These are phyloP conservation scores for Sapayoa aenigma DNA, from an alignment of 2,113 vertebrate genomes.

Conservation along the genomic window DNA sequence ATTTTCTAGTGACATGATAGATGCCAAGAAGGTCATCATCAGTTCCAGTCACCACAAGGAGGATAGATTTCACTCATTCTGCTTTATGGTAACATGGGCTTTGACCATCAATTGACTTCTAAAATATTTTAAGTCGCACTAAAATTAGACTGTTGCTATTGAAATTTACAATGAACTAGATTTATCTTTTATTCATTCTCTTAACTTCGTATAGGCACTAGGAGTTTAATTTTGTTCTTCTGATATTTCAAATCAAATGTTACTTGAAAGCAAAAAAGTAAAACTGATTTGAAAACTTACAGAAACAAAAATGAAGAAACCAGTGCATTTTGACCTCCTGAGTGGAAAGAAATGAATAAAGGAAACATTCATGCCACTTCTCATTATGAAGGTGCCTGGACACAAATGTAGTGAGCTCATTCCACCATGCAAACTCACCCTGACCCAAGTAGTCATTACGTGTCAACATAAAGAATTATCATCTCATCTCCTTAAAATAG, in stretches of 20 bases:
- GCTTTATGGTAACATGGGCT: background rate
- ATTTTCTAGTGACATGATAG: background rate
- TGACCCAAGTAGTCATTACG: background rate
- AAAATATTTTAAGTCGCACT: background rate
- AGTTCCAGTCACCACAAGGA: background rate
- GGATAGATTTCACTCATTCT: background rate
- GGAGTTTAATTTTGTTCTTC: background rate
- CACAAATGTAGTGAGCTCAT: background rate
- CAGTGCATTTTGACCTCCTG: background rate
- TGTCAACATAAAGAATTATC: background rate
- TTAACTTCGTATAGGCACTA: background rate
- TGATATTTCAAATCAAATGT: constrained; percentile 19
- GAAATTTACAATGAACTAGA: background rate
- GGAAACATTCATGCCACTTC: background rate
- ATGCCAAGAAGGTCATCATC: background rate
- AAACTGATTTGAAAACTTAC: background rate
- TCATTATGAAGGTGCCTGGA: background rate
- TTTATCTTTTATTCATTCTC: constrained; percentile 6
- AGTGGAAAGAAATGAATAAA: constrained; percentile 5
- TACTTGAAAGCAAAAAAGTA: background rate
- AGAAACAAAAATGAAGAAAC: background rate
- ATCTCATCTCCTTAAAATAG: background rate
- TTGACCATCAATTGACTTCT: constrained; percentile 9
- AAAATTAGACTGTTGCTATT: background rate
- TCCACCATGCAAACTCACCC: background rate